Evolutionary conservation across 2,113 vertebrate genomes (phyloP).

Genomic region (Elachura formosa): DNA sequence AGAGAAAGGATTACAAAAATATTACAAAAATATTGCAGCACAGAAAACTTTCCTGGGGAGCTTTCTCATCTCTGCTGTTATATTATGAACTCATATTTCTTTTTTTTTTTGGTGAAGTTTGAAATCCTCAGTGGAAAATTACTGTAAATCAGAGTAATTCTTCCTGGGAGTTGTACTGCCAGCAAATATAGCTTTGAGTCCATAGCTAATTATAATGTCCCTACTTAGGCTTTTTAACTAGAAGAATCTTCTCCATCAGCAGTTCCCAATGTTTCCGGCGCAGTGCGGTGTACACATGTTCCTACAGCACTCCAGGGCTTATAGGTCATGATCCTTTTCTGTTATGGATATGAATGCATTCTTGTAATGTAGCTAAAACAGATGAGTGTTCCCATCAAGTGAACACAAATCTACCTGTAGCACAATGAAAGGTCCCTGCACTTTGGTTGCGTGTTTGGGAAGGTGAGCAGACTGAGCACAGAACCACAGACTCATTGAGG

Average conservation of each 20-base stretch:
- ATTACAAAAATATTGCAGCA: background rate
- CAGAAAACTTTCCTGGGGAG: background rate
- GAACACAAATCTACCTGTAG: background rate
- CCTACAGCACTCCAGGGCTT: conserved; percentile 28
- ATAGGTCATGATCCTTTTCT: conserved; percentile 19
- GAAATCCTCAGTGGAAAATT: background rate
- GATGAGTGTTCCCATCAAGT: background rate
- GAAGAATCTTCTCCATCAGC: background rate
- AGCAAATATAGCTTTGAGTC: conserved; percentile 1
- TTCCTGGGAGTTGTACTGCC: background rate
- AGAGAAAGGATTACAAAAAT: background rate
- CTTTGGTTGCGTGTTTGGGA: background rate
- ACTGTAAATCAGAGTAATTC: conserved; percentile 1
- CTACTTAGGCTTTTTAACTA: background rate
- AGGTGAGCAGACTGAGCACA: background rate
- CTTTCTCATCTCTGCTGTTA: background rate
- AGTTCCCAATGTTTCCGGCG: background rate
- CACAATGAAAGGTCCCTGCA: background rate
- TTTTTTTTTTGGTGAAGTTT: background rate
- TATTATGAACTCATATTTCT: background rate
- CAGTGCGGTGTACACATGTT: background rate
- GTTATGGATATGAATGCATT: background rate
- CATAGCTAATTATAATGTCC: background rate
- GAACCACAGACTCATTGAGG: background rate
- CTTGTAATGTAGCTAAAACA: background rate